Evolutionary conservation across 2,797 vertebrate species (phyloP), one percentile per base, ranked within the genome.

Genomic region (Hydrocynus forskahlii): DNA sequence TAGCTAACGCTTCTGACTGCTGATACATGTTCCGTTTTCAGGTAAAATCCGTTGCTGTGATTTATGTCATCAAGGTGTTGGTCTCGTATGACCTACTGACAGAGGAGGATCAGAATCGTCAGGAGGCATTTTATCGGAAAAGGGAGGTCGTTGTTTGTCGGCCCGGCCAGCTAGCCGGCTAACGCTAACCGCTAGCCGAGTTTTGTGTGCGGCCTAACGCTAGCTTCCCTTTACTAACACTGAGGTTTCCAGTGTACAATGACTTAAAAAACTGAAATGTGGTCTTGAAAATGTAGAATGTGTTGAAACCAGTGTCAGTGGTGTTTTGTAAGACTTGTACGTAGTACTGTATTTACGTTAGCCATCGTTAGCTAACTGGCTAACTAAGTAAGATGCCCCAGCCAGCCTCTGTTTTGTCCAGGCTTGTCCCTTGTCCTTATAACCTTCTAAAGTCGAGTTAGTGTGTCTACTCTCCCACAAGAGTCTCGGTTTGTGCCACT

Each of bases 21-120:
- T 89, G 86, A 90, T 93, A 93, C 91, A 95, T 95, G 94, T 95
- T 95, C 88, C 94, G 93, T 87, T 94, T 94, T 91, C 94, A 95
- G 94, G 94, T 95, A 29, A 87, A 92, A 62, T 10, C 4, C 7
- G 2, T 13, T 0, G 0, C 52, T n/a, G n/a, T 0, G 12, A 14
- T 3, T 7, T 7, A 1, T 1, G 0, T 1, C 5, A 6, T 43
- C 8, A 0, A 0, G 0, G 0, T 29, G 25, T 2, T 21, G 16
- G n/a, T 52, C 0, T 0, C 0, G 7, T 16, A 16, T 29, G 0
- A 7, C 0, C 0, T 0, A 29, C 29, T 29, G 29, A 29, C 29
- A 29, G 29, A 29, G 1, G 3, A 29, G 29, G 29, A 3, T 29
- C 29, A 29, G 29, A 29, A 29, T 29, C 29, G 48, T 4, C 0